Percentiles rank a stretch among this genome's conserved stretches.
Conservation (phyloP, 1,140 invertebrate species). For the Teleogryllus occipitalis region DNA sequence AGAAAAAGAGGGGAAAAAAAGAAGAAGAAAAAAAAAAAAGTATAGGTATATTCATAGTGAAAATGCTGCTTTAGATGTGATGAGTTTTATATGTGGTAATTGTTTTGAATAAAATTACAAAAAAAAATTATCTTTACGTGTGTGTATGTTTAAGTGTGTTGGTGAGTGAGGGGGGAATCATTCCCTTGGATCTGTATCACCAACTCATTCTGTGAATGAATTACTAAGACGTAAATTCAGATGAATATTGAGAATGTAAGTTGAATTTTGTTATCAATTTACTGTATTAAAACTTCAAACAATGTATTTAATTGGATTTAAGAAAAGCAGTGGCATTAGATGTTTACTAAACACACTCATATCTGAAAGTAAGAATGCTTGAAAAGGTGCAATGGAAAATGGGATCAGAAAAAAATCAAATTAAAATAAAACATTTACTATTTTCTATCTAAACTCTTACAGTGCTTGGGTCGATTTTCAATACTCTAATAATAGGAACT, state of each 20-base stretch:
- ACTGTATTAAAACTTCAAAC: not conserved
- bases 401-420: not conserved
- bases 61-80: too few relatives aligned
- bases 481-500: not conserved
- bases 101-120: too few relatives aligned
- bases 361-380: not conserved
- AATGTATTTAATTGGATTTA: not conserved
- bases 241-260: not conserved
- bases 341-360: not conserved
- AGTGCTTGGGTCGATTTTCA: not conserved
- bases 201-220: too few relatives aligned
- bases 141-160: too few relatives aligned
- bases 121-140: too few relatives aligned
- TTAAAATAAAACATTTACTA: not conserved
- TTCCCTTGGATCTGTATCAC: too few relatives aligned
- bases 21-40: too few relatives aligned
- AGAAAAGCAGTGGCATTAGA: not conserved
- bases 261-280: not conserved
- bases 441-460: not conserved
- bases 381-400: not conserved
- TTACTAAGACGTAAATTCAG: too few relatives aligned
- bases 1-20: too few relatives aligned
- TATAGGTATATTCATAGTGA: too few relatives aligned
- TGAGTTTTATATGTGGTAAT: too few relatives aligned
- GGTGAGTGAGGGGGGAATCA: too few relatives aligned